phyloP scores from a whole-genome alignment of 2,113 vertebrate species.

The Pristiophorus japonicus region DNA sequence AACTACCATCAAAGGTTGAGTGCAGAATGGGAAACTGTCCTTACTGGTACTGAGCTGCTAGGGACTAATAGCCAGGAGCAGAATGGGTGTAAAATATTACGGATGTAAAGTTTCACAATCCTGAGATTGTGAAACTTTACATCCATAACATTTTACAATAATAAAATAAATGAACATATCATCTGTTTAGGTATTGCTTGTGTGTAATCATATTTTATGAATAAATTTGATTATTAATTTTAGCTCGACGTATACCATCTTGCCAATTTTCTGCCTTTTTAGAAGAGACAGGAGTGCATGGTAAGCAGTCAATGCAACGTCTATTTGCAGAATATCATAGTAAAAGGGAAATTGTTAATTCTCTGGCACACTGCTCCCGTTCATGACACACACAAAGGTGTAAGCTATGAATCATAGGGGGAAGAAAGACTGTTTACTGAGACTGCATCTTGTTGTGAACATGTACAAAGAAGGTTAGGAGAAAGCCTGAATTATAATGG shows the following conservation, averaged over 20 bases:
- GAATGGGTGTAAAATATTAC: too few relatives aligned
- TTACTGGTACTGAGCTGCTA: too few relatives aligned
- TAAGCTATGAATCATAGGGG: background rate
- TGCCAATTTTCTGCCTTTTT: background rate
- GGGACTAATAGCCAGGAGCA: too few relatives aligned
- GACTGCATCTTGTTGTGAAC: background rate
- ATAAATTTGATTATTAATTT: background rate
- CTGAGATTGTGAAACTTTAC: too few relatives aligned
- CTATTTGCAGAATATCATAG: background rate
- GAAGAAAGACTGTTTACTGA: background rate
- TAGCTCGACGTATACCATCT: background rate
- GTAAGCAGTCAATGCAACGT: background rate
- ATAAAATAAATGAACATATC: too few relatives aligned
- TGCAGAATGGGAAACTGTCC: too few relatives aligned
- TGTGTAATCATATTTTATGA: background rate
- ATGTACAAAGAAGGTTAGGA: background rate
- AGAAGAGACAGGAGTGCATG: background rate
- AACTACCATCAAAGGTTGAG: too few relatives aligned
- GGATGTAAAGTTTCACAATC: too few relatives aligned
- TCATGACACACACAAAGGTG: background rate
- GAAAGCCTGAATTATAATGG: background rate
- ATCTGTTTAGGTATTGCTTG: background rate
- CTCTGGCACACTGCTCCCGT: background rate
- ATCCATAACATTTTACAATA: too few relatives aligned
- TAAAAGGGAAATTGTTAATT: background rate